These are phyloP conservation scores for Whitmania pigra DNA, from an alignment of 1,140 invertebrate genomes.

Conservation along the genomic window DNA sequence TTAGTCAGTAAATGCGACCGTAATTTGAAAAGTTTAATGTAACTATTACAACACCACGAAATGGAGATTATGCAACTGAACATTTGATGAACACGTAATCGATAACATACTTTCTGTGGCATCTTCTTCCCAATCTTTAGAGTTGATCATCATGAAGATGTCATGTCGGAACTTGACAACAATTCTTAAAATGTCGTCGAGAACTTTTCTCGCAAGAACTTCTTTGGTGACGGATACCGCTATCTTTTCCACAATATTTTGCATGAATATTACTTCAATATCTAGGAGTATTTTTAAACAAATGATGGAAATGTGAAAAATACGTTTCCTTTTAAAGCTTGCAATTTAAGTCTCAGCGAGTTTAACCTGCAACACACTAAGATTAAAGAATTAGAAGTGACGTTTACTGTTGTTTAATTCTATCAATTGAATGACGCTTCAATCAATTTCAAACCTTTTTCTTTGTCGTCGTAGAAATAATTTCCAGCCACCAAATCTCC, in stretches of 20 bases:
- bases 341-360: too few relatives aligned
- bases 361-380: neutral
- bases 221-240: neutral
- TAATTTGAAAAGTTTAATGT: too few relatives aligned
- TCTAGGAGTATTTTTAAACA: neutral
- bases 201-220: neutral
- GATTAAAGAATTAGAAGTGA: slow-evolving; percentile 5
- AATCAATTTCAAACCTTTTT: slow-evolving; percentile 3
- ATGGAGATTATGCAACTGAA: too few relatives aligned
- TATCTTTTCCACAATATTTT: neutral
- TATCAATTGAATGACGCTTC: neutral
- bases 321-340: too few relatives aligned
- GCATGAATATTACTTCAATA: neutral
- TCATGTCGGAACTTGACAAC: slow-evolving; percentile 4
- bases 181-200: neutral
- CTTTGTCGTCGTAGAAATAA: slow-evolving; percentile 11
- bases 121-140: neutral
- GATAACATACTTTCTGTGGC: neutral
- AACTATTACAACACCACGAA: too few relatives aligned
- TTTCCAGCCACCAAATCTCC: slow-evolving; percentile 6
- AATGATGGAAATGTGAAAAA: too few relatives aligned
- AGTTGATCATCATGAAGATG: slow-evolving; percentile 2
- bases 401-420: neutral
- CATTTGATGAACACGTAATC: too few relatives aligned
- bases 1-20: too few relatives aligned